A percentile compares a stretch with the other conserved stretches of the same genome.
phyloP scores from a whole-genome alignment of 2,888 invertebrate species.

The Nemotelus nigrinus region DNA sequence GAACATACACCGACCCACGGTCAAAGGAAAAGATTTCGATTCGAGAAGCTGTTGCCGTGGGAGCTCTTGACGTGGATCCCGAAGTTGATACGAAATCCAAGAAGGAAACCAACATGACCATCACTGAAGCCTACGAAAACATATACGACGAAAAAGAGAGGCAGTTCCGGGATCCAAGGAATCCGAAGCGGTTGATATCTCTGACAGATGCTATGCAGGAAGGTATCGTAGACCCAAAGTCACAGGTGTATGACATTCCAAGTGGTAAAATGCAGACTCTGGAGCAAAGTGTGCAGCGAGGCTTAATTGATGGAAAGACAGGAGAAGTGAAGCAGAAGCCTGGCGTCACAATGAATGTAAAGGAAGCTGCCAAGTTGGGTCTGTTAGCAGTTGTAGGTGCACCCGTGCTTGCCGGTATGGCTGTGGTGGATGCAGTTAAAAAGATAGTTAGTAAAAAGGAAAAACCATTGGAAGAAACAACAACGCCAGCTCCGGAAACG shows the following conservation, averaged over 20 bases:
- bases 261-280: constrained; percentile 72
- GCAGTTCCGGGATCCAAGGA: constrained; percentile 67
- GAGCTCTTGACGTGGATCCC: constrained; percentile 72
- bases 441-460: constrained; percentile 59
- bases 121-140: constrained; percentile 73
- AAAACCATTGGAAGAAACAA: constrained; percentile 39
- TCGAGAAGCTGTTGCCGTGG: constrained; percentile 80
- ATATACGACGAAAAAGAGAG: constrained; percentile 73
- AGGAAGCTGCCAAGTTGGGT: constrained; percentile 81
- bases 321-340: constrained; percentile 75
- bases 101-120: constrained; percentile 67
- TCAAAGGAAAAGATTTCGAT: constrained; percentile 78
- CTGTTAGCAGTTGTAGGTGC: constrained; percentile 80
- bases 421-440: constrained; percentile 83
- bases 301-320: constrained; percentile 77
- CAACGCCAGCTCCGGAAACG: no score
- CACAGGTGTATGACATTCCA: constrained; percentile 82
- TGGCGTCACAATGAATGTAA: constrained; percentile 74
- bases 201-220: constrained; percentile 68
- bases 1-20: constrained; percentile 80
- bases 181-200: constrained; percentile 64
- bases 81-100: not conserved
- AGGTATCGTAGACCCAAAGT: constrained; percentile 70
- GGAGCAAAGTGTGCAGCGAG: constrained; percentile 79
- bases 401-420: constrained; percentile 80